Conservation (phyloP, 2,888 invertebrate genomes). For the Blera fallax region DNA sequence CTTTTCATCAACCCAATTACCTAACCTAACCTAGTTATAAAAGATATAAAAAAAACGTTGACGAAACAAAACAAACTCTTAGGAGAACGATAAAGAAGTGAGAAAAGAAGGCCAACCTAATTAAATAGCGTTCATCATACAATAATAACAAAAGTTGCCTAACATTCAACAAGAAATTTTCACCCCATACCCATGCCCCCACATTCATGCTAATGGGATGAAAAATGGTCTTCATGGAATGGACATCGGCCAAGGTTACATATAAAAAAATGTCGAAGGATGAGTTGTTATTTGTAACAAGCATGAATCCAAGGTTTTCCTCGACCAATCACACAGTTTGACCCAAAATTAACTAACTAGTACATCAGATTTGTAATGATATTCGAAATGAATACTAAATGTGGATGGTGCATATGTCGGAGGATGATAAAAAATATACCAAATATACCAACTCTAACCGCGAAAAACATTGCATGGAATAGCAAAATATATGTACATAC, state of each 20-base stretch:
- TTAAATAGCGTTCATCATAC: no score
- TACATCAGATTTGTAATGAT: neutral
- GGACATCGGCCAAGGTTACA: neutral
- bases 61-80: no score
- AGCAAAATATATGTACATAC: no score
- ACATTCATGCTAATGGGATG: neutral
- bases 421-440: neutral
- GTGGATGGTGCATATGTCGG: neutral
- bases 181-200: no score
- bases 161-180: neutral
- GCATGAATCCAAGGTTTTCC: neutral
- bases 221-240: neutral
- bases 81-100: no score
- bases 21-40: no score
- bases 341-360: neutral
- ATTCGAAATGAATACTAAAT: neutral
- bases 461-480: no score
- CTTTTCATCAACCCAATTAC: no score
- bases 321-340: neutral
- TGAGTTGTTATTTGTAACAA: neutral
- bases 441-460: neutral
- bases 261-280: neutral
- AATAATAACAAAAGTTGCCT: neutral
- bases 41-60: no score
- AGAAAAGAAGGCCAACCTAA: no score